A percentile compares a stretch with the other conserved stretches of the same genome.
Evolutionary conservation across 2,888 invertebrate genomes (phyloP).

Genomic region (Ormyrus nitidulus): DNA sequence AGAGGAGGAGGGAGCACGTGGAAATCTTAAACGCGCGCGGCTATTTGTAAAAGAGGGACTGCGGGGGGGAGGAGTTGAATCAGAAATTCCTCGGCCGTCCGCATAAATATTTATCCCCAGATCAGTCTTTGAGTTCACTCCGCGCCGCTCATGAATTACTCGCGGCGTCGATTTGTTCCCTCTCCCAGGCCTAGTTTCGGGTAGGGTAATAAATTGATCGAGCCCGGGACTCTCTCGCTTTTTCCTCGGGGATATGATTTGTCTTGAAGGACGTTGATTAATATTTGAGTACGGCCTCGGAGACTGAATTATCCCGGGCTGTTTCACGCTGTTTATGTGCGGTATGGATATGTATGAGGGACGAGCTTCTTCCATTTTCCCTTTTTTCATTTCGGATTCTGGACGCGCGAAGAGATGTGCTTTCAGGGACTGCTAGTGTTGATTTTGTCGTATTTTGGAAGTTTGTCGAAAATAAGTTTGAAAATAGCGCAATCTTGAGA

Average conservation of each 20-base stretch:
- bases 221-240: not conserved
- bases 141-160: not conserved
- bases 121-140: too few species aligned
- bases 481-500: too few species aligned
- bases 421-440: too few species aligned
- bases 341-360: not conserved
- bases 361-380: too few species aligned
- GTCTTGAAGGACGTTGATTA: slow-evolving; percentile 34
- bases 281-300: not conserved
- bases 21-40: too few species aligned
- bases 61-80: not conserved
- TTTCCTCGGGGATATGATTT: slow-evolving; percentile 22
- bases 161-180: slow-evolving; percentile 1
- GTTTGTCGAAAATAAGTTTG: too few species aligned
- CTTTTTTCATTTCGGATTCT: too few species aligned
- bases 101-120: slow-evolving; percentile 41
- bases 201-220: slow-evolving; percentile 1
- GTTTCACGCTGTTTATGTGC: not conserved
- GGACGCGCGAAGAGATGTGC: too few species aligned
- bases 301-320: slow-evolving; percentile 9
- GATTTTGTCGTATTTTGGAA: too few species aligned
- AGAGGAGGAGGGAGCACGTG: too few species aligned
- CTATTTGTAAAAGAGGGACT: too few species aligned
- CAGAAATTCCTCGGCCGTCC: not conserved
- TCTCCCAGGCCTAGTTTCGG: not conserved